Conservation (phyloP, 1,140 invertebrate species). For the Halictus rubicundus region DNA sequence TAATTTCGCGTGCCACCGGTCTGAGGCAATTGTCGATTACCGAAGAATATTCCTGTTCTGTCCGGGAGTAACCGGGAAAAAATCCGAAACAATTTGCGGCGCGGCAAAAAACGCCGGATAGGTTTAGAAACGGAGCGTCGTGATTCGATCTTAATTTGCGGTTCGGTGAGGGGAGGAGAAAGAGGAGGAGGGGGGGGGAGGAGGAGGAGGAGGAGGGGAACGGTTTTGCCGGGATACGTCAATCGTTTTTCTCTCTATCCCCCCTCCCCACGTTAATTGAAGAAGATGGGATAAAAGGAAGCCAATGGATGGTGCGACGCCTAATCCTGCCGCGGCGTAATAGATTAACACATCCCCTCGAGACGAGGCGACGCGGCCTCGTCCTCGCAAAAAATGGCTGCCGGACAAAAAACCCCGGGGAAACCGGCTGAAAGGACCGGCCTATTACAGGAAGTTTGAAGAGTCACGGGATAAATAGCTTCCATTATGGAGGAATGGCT, state of each 20-base stretch:
- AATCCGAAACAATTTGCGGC: not conserved
- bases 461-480: constrained; percentile 48
- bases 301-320: constrained; percentile 21
- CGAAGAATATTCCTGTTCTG: not conserved
- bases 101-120: not conserved
- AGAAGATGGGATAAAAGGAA: constrained; percentile 17
- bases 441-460: constrained; percentile 36
- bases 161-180: not conserved
- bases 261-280: constrained; percentile 2
- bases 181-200: no score
- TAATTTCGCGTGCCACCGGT: not conserved
- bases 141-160: constrained; percentile 25
- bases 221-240: not conserved
- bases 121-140: no score
- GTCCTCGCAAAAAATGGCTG: constrained; percentile 32
- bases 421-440: constrained; percentile 30
- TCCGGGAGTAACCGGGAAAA: not conserved
- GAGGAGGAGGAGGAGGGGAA: no score
- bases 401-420: constrained; percentile 28
- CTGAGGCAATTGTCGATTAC: not conserved
- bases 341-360: constrained; percentile 66
- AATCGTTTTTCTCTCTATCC: constrained; percentile 6
- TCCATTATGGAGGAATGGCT: constrained; percentile 54
- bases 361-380: constrained; percentile 13
- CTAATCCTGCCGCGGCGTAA: constrained; percentile 62